A percentile compares a stretch with the other conserved stretches of the same genome.
Evolutionary conservation across 2,888 invertebrate genomes (phyloP).

Genomic region (Dascillus cervinus): DNA sequence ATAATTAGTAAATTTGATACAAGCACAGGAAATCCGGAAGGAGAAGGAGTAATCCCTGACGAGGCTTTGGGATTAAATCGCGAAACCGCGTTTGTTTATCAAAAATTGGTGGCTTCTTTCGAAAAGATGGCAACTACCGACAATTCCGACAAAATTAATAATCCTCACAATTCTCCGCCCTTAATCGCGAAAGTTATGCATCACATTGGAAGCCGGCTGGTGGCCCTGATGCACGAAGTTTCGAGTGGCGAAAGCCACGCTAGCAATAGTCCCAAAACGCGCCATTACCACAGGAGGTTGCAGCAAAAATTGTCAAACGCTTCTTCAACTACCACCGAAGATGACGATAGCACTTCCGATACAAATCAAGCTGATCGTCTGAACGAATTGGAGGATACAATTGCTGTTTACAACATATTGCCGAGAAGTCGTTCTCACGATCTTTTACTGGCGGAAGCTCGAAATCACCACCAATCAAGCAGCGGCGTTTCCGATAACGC

Average conservation of each 20-base stretch:
- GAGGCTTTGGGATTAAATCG: constrained; percentile 50
- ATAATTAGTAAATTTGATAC: constrained; percentile 80
- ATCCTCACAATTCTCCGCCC: constrained; percentile 67
- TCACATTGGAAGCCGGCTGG: constrained; percentile 79
- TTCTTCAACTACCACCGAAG: constrained; percentile 58
- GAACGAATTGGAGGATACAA: constrained; percentile 39
- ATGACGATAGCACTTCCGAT: constrained; percentile 66
- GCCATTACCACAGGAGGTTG: constrained; percentile 51
- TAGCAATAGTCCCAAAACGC: constrained; percentile 53
- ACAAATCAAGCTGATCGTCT: constrained; percentile 38
- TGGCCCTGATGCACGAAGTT: constrained; percentile 88
- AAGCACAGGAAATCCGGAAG: constrained; percentile 50
- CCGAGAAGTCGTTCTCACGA: constrained; percentile 80
- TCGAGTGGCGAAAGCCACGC: constrained; percentile 63
- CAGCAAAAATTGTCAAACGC: constrained; percentile 53
- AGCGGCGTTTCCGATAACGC: constrained; percentile 48
- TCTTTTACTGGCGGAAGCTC: constrained; percentile 57
- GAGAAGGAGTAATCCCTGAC: constrained; percentile 44
- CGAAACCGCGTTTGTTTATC: constrained; percentile 82
- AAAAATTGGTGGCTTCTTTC: constrained; percentile 75
- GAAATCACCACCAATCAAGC: constrained; percentile 43
- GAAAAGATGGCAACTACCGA: constrained; percentile 63
- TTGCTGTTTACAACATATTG: constrained; percentile 48
- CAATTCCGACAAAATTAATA: constrained; percentile 37
- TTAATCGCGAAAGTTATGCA: constrained; percentile 87